Percentiles rank a stretch among this genome's conserved stretches.
These are phyloP conservation scores for Ictalurus punctatus DNA, from an alignment of 2,113 vertebrate species.

Conservation along the genomic window DNA sequence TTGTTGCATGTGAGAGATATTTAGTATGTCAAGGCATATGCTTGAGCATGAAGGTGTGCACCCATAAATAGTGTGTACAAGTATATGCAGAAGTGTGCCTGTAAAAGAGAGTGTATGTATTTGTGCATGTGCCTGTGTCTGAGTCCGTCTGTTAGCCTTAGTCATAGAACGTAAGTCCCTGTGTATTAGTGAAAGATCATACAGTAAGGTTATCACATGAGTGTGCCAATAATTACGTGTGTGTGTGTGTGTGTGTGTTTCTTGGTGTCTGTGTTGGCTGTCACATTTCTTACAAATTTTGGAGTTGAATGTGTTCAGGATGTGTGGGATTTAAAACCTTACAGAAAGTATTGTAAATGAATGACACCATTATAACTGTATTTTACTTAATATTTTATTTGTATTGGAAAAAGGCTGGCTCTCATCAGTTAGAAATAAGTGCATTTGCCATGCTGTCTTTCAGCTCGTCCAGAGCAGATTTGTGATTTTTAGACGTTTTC, in stretches of 20 bases:
- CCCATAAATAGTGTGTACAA: background rate
- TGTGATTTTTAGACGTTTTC: background rate
- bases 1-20: background rate
- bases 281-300: background rate
- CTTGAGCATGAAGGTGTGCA: background rate
- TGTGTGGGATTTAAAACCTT: background rate
- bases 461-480: background rate
- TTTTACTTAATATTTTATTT: background rate
- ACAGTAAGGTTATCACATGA: background rate
- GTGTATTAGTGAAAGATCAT: background rate
- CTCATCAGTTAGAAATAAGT: background rate
- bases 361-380: background rate
- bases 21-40: background rate
- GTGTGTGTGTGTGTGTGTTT: background rate
- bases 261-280: background rate
- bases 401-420: background rate
- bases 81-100: background rate
- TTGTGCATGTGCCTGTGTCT: background rate
- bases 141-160: background rate
- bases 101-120: background rate
- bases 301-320: background rate
- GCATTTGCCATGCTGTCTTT: background rate
- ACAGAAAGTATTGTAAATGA: background rate
- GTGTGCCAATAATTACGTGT: background rate
- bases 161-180: background rate